Conservation (phyloP, 2,888 invertebrate genomes). For the Euzophera pinguis region DNA sequence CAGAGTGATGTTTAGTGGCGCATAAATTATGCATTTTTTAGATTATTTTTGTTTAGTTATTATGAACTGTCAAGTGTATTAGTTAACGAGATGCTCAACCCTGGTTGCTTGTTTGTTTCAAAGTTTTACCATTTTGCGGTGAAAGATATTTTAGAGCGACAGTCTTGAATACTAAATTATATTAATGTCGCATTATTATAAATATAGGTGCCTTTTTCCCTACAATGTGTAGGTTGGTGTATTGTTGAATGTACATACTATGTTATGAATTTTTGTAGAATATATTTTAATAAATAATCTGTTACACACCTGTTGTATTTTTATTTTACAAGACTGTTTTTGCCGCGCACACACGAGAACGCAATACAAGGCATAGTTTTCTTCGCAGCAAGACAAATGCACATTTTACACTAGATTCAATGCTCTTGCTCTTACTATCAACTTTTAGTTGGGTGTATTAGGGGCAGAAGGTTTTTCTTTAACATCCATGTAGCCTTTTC, state of each 20-base stretch:
- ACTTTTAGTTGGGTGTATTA: conserved; percentile 24
- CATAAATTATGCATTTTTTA: conserved; percentile 29
- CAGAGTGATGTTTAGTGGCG: conserved; percentile 9
- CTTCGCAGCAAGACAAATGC: neutral
- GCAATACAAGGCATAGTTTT: neutral
- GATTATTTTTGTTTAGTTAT: conserved; percentile 18
- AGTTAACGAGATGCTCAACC: conserved; percentile 61
- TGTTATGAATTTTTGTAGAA: conserved; percentile 69
- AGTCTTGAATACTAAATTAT: too few species aligned
- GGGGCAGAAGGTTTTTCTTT: conserved; percentile 50
- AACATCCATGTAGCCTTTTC: conserved; percentile 66
- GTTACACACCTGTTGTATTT: conserved; percentile 50
- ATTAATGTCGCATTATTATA: conserved; percentile 20
- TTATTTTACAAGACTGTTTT: conserved; percentile 23
- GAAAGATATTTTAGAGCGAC: conserved; percentile 48
- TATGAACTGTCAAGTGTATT: conserved; percentile 17
- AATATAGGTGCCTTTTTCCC: conserved; percentile 66
- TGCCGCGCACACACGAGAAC: neutral
- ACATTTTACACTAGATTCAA: conserved; percentile 13
- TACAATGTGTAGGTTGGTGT: conserved; percentile 52
- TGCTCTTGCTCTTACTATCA: conserved; percentile 10
- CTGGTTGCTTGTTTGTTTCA: conserved; percentile 40
- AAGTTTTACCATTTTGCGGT: conserved; percentile 44
- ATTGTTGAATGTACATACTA: conserved; percentile 75
- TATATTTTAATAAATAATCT: conserved; percentile 73